Evolutionary conservation across 2,797 vertebrate species (phyloP), one percentile per base, ranked within the genome.

Genomic region (Ctenopoma multispine): DNA sequence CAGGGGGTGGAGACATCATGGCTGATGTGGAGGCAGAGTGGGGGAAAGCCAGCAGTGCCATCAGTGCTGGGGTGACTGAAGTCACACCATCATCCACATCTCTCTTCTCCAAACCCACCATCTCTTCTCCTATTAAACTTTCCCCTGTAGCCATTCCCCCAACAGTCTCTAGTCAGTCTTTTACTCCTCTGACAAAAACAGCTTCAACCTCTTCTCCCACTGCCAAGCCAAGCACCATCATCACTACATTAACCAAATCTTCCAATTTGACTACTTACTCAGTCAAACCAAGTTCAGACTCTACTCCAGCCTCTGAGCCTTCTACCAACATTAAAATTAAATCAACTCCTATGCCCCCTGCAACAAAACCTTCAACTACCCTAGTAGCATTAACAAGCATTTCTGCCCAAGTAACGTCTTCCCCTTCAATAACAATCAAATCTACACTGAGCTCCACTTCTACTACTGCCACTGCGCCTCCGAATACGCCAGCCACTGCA

Each of bases 1-100:
- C 96, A 87, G 96, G 96, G 81, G 97, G 96, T 69, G 96, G 96
- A 84, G 97, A 98, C 92, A 96, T 98, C 93, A 96, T 97, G 92
- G 97, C 96, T 49, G 96, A 97, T 85, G 95, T 93, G 46, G 97
- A 98, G 88, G 97, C 96, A 12, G 96, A 97, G 87, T 96, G 94
- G 93, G 95, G 96, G 24, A 92, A 93, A 87, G 92, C 90, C 59
- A 93, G 89, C 80, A 80, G 69, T 59, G 64, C 83, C 18, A 64
- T 91, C 46, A 92, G 89, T 51, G 86, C 82, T 74, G 81, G 80
- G 1, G 90, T 72, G 75, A 85, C 87, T 63, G 46, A 83, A 27
- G 81, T 86, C 50, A 72, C 71, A 1, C 15, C 79, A 40, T 76
- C 86, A 36, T 77, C 79, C 20, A 62, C 83, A 49, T 74, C 82